Conservation (phyloP, 2,113 vertebrate genomes). For the Peucedramus taeniatus region DNA sequence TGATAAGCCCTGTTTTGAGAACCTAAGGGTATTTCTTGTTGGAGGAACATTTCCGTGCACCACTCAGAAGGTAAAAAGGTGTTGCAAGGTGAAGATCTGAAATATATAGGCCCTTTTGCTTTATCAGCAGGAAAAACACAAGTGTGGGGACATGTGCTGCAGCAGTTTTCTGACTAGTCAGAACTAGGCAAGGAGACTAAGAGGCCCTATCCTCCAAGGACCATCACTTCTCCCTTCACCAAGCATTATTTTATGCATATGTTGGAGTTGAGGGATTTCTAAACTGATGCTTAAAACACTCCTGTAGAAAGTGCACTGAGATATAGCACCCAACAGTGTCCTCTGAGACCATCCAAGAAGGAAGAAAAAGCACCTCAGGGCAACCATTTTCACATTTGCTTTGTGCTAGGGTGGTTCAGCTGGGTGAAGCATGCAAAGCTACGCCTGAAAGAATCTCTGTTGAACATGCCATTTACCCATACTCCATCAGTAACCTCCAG, state of each 20-base stretch:
- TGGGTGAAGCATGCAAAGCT: background rate
- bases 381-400: background rate
- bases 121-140: background rate
- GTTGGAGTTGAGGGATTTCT: background rate
- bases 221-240: background rate
- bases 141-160: background rate
- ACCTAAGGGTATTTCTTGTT: background rate
- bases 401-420: background rate
- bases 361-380: background rate
- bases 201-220: background rate
- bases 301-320: background rate
- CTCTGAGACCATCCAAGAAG: background rate
- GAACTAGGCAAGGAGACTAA: background rate
- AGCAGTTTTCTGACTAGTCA: background rate
- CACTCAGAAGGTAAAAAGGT: background rate
- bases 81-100: background rate
- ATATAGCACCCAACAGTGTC: background rate
- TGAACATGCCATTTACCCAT: background rate
- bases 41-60: background rate
- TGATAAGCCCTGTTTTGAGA: background rate
- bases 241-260: background rate
- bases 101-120: background rate
- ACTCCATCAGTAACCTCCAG: background rate
- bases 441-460: background rate
- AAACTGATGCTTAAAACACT: background rate